Evolutionary conservation across 2,113 vertebrate species (phyloP).

Genomic region (Solea senegalensis): DNA sequence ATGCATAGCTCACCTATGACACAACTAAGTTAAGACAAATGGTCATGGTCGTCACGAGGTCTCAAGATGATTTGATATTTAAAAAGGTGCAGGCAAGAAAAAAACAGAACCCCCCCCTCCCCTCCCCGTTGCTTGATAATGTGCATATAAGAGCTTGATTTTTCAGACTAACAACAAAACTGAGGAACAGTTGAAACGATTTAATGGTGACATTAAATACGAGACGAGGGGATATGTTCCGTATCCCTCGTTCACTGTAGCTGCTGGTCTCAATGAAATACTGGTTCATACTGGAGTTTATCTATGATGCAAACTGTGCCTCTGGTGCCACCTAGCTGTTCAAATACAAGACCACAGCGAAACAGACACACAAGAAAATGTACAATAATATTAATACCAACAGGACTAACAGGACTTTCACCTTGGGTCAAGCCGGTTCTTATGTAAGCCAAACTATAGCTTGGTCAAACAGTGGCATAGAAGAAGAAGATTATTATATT

Average conservation of each 20-base stretch:
- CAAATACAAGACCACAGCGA: conserved; percentile 22
- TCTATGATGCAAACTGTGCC: neutral
- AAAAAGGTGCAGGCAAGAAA: conserved; percentile 40
- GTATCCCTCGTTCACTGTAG: conserved; percentile 3
- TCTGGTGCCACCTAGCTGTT: conserved; percentile 49
- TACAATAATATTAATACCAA: conserved; percentile 24
- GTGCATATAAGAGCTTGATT: conserved; percentile 51
- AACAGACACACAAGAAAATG: conserved; percentile 4
- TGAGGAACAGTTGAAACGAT: conserved; percentile 21
- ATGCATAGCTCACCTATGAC: conserved; percentile 79
- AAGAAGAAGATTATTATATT: conserved; percentile 24
- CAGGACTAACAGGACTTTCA: neutral
- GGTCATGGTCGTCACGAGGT: conserved; percentile 54
- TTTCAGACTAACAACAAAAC: conserved; percentile 45
- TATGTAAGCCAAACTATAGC: conserved; percentile 15
- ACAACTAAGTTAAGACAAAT: conserved; percentile 77
- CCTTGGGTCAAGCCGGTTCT: conserved; percentile 5
- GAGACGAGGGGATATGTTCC: neutral
- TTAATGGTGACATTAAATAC: conserved; percentile 15
- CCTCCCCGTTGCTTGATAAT: conserved; percentile 9
- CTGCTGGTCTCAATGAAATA: conserved; percentile 44
- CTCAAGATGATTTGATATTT: conserved; percentile 44
- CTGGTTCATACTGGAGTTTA: conserved; percentile 32
- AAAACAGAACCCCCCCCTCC: conserved; percentile 35
- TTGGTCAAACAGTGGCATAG: conserved; percentile 55